Base-by-base conservation (phyloP, 2,888 invertebrate genomes). In the Trissoscelio sp. region DNA sequence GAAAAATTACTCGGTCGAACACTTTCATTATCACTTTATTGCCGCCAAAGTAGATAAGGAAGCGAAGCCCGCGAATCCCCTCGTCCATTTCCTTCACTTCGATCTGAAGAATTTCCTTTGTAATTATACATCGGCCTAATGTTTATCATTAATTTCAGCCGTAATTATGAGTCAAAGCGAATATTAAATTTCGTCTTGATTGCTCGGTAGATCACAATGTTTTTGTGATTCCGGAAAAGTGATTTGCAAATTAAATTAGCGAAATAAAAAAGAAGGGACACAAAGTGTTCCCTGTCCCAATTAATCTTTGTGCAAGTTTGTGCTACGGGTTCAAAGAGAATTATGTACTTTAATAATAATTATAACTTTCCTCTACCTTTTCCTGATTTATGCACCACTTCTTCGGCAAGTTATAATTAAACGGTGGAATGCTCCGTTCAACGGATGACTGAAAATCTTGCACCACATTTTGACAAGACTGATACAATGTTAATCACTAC, bases 321-420 rank as follows among this genome's bases (percentile, higher is more conserved):
- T 62, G 70, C 81, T 51, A 28, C 16, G 12, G 62, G 69, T 79
- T 81, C 75, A 70, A 75, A 72, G 69, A 83, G 78, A 82, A 66
- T 79, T 79, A 48, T 70, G 75, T 81, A 81, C 83, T 82, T 83
- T 79, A 74, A 83, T 84, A 85, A 86, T 86, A 85, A 86, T 85
- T 86, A 84, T 74, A 86, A 88, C 84, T 87, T 86, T 73, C 80
- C 67, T 58, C 64, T 81, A 75, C 69, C 64, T 72, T 69, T 69
- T 81, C 73, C 39, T 64, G 74, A 70, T 82, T 83, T 81, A 83
- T 78, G 64, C 80, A 64, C 55, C 77, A 83, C 84, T 86, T 88
- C 86, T 88, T 87, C 79, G 83, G 78, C 79, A 83, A 87, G 87
- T 87, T 87, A 85, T 88, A 88, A 88, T 88, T 87, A 87, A 87